These are phyloP conservation scores for Oenanthe melanoleuca DNA, from an alignment of 2,113 vertebrate species.

Conservation along the genomic window DNA sequence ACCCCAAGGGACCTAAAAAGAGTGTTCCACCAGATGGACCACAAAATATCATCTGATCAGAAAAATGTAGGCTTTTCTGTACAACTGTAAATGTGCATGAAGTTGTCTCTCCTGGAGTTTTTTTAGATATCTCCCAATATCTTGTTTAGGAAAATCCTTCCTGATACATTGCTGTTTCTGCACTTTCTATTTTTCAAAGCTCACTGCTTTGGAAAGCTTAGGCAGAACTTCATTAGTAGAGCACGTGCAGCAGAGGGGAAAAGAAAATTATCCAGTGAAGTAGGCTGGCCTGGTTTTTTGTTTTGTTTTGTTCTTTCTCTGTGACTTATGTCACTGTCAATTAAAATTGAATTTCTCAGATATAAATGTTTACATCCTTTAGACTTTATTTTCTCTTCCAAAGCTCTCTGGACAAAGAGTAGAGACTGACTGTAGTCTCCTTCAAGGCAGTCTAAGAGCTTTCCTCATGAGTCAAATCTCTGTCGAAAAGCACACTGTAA, in stretches of 20 bases:
- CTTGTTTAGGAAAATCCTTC: background rate
- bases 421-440: background rate
- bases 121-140: background rate
- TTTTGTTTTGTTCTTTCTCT: background rate
- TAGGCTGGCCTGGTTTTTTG: background rate
- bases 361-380: background rate
- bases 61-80: background rate
- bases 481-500: background rate
- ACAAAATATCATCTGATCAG: conserved; percentile 6
- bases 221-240: background rate
- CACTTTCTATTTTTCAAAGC: background rate
- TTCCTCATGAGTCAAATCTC: background rate
- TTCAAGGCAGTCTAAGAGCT: background rate
- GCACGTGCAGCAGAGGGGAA: background rate
- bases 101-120: background rate
- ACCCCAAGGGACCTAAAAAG: conserved; percentile 6
- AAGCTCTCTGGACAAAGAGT: background rate
- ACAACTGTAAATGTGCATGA: background rate
- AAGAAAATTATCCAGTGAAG: conserved; percentile 5
- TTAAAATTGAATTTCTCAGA: conserved; percentile 13
- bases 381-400: background rate
- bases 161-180: background rate
- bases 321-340: background rate
- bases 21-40: conserved; percentile 15
- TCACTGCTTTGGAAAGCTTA: background rate